These are phyloP conservation scores for Bombus breviceps DNA, from an alignment of 1,140 invertebrate species.

Conservation along the genomic window DNA sequence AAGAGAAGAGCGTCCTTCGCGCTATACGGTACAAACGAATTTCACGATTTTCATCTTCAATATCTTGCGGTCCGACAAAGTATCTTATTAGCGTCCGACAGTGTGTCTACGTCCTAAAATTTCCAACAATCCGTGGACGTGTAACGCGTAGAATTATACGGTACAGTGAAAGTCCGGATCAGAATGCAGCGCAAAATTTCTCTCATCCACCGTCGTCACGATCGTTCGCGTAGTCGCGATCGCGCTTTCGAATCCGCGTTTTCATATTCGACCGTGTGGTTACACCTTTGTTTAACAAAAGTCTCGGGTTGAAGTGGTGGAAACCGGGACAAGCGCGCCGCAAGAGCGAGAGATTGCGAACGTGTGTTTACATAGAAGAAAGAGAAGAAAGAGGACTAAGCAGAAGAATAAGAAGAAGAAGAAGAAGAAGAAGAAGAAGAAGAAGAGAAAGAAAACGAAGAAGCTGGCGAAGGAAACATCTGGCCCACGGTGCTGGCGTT, in stretches of 20 bases:
- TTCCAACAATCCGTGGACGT: neutral
- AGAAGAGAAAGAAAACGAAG: conserved; percentile 39
- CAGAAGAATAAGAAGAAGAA: neutral
- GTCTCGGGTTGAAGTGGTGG: conserved; percentile 20
- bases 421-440: conserved; percentile 12
- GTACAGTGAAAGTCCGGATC: conserved; percentile 36
- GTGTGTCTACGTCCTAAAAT: conserved; percentile 18
- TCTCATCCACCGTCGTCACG: conserved; percentile 13
- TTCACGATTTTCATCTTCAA: no score
- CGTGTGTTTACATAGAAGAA: neutral
- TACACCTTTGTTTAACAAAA: conserved; percentile 5
- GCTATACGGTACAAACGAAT: no score
- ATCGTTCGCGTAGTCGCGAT: conserved; percentile 10
- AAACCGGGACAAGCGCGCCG: conserved; percentile 38
- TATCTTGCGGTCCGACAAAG: neutral
- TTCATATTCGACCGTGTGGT: neutral
- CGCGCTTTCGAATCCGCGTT: conserved; percentile 20
- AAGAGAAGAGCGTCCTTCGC: no score
- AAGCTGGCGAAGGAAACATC: conserved; percentile 53
- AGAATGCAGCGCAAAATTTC: conserved; percentile 25
- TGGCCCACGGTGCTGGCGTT: conserved; percentile 68
- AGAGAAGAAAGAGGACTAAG: neutral
- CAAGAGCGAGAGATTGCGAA: neutral
- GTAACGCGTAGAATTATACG: conserved; percentile 6
- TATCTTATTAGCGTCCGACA: conserved; percentile 10